A percentile compares a stretch with the other conserved stretches of the same genome.
Evolutionary conservation across 2,888 invertebrate species (phyloP).

Genomic region (Bombylius discolor): DNA sequence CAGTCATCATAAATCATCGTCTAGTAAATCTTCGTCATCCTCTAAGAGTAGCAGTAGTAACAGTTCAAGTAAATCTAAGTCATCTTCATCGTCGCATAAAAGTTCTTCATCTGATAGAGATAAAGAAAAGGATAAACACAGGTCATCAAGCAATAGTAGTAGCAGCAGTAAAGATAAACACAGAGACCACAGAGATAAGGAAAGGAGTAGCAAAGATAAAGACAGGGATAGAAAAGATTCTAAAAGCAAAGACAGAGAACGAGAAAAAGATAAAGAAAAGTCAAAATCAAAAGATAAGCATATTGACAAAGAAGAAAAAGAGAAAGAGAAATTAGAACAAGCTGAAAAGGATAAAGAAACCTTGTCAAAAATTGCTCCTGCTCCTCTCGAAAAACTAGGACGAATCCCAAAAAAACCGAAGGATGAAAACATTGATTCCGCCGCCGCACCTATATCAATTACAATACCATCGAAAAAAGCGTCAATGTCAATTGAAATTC

Average conservation of each 20-base stretch:
- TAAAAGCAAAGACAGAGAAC: constrained; percentile 20
- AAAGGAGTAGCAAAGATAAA: constrained; percentile 17
- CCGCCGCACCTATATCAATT: constrained; percentile 25
- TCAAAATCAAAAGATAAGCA: constrained; percentile 13
- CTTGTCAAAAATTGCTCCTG: constrained; percentile 51
- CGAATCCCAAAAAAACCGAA: constrained; percentile 62
- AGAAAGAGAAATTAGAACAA: constrained; percentile 38
- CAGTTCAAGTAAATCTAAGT: constrained; percentile 24
- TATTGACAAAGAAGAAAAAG: constrained; percentile 30
- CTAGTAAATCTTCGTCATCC: constrained; percentile 11
- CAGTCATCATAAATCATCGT: constrained; percentile 15
- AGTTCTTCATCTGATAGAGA: constrained; percentile 34
- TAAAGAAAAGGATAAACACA: constrained; percentile 21
- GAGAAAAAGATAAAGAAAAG: constrained; percentile 28
- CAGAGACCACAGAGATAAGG: constrained; percentile 1
- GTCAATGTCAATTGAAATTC: constrained; percentile 68
- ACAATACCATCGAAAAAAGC: constrained; percentile 43
- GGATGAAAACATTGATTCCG: constrained; percentile 29
- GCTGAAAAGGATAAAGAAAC: constrained; percentile 56
- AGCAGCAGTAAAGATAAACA: constrained; percentile 27
- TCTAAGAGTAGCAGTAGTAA: constrained; percentile 20
- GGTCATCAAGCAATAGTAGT: constrained; percentile 18
- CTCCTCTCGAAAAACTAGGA: constrained; percentile 58
- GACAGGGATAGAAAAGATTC: constrained; percentile 16
- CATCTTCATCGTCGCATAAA: constrained; percentile 16